These are phyloP conservation scores for Diloba caeruleocephala DNA, from an alignment of 2,888 invertebrate genomes.

Conservation along the genomic window DNA sequence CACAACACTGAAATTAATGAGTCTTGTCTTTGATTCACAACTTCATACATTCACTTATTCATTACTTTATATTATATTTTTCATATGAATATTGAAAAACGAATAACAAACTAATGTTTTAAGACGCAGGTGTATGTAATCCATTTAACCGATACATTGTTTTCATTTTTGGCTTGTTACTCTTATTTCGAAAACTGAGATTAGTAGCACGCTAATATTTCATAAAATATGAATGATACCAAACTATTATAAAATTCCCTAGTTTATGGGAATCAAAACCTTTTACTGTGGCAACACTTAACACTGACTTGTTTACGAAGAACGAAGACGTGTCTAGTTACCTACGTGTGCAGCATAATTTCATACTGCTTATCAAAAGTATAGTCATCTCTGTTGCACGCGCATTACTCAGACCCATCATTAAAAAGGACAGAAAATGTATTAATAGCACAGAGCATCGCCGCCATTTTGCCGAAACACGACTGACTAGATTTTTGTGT, in stretches of 20 bases:
- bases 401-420: conserved; percentile 24
- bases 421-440: conserved; percentile 74
- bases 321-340: conserved; percentile 86
- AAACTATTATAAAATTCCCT: conserved; percentile 15
- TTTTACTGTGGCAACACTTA: conserved; percentile 72
- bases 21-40: too few relatives aligned
- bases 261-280: conserved; percentile 34
- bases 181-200: background rate
- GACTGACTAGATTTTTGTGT: conserved; percentile 73
- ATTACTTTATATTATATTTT: too few relatives aligned
- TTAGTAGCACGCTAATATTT: background rate
- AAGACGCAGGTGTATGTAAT: too few relatives aligned
- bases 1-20: too few relatives aligned
- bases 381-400: conserved; percentile 72
- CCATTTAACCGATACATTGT: too few relatives aligned
- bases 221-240: background rate
- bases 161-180: too few relatives aligned
- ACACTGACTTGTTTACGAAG: conserved; percentile 82
- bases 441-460: conserved; percentile 82
- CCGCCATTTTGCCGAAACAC: conserved; percentile 87
- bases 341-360: conserved; percentile 83
- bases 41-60: too few relatives aligned
- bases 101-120: too few relatives aligned
- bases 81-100: too few relatives aligned
- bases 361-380: conserved; percentile 74